Percentiles rank a stretch among this genome's conserved stretches.
Conservation (phyloP, 2,888 invertebrate species). For the Caenorhabditis sp. region DNA sequence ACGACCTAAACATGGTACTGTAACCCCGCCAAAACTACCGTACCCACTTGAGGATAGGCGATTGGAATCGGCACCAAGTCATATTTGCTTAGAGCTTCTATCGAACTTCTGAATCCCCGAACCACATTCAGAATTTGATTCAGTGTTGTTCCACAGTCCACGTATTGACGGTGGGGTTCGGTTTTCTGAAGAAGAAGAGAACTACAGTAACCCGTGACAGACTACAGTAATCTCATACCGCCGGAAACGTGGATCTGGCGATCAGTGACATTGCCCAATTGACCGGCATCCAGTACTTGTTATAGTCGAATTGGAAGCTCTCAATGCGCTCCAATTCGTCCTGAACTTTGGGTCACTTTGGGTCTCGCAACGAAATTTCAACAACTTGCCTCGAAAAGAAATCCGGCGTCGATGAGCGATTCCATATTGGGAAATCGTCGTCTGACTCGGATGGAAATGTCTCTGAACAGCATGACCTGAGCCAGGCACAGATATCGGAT, state of each 20-base stretch:
- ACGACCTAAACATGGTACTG: constrained; percentile 39
- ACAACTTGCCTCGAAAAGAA: constrained; percentile 7
- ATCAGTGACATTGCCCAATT: constrained; percentile 71
- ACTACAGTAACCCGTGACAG: neutral
- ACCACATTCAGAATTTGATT: constrained; percentile 23
- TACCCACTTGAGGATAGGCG: constrained; percentile 42
- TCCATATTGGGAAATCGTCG: constrained; percentile 64
- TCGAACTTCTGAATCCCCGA: constrained; percentile 15
- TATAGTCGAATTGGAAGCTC: constrained; percentile 63
- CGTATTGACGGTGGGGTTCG: neutral
- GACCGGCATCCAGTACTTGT: constrained; percentile 75
- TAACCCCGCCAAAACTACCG: too few relatives aligned
- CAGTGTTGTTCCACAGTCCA: constrained; percentile 15
- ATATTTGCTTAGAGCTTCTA: constrained; percentile 33
- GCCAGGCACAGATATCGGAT: constrained; percentile 74
- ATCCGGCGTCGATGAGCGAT: constrained; percentile 61
- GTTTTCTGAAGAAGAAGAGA: neutral
- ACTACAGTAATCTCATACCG: neutral
- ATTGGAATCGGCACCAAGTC: constrained; percentile 51
- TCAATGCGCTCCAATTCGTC: constrained; percentile 71
- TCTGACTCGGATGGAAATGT: constrained; percentile 63
- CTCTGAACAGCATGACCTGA: constrained; percentile 69
- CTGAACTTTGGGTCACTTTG: too few relatives aligned
- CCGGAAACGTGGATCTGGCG: neutral
- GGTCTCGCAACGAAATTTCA: too few relatives aligned